Base-by-base conservation (phyloP, 2,888 invertebrate genomes). In the Leptinotarsa rubiginosa region DNA sequence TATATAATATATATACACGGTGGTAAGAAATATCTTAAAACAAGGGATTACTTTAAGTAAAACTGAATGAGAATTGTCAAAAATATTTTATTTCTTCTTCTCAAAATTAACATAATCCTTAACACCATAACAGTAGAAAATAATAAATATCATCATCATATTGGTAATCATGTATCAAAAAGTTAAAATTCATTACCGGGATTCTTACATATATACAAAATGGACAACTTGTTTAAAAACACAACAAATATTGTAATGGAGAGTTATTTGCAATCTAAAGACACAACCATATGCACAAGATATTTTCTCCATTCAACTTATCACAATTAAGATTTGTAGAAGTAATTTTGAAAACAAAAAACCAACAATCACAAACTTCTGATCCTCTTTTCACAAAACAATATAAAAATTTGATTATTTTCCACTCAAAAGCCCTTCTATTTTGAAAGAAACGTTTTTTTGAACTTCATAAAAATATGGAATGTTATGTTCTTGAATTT, bases 81-180 rank as follows among this genome's bases (percentile, higher is more conserved):
- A 69, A 69, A 69, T 69, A 69, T 56, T 68, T 50, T 56, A 69
- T 69, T 69, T n/a, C 41, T 16, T 54, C 31, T 54, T 54, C 25
- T 47, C 54, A 72, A 72, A 72, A 72, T 75, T 50, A 72, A 69
- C 71, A 65, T 50, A 69, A 56, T 74, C 75, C 75, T 75, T 59
- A 49, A 68, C 72, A 75, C 75, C 75, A 69, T 69, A 75, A 72
- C 72, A 69, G 65, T 72, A 75, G 64, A 65, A 72, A 75, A 65
- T 56, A 75, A 75, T 75, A 75, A 75, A 71, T 75, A 75, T 71
- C 72, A 69, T 69, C 41, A 68, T 47, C 25, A 54, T 41, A 10
- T 4, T 41, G 16, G 50, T 56, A 56, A 18, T 47, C 56, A 54
- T 31, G 13, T 62, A 22, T 67, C 50, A 25, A 67, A 49, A 66